Percentiles rank a stretch among this genome's conserved stretches.
Evolutionary conservation across 2,113 vertebrate species (phyloP).

Genomic region (Hydrochoerus hydrochaeris): DNA sequence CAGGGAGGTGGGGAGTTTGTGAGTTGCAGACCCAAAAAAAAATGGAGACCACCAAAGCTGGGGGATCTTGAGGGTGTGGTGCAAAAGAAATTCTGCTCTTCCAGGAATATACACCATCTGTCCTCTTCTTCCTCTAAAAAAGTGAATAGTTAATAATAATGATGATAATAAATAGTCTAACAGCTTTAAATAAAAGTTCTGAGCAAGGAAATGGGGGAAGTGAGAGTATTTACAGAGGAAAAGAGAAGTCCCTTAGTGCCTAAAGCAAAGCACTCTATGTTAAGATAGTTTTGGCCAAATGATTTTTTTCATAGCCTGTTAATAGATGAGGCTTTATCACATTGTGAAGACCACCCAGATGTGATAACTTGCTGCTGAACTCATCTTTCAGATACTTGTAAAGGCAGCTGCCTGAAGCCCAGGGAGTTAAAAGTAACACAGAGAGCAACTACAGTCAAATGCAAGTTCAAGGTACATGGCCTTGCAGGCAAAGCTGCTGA

Average conservation of each 20-base stretch:
- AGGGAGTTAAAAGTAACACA: constrained; percentile 47
- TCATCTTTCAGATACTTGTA: background rate
- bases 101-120: background rate
- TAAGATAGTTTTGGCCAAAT: constrained; percentile 51
- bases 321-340: constrained; percentile 29
- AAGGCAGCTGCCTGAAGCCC: constrained; percentile 52
- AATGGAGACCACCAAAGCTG: background rate
- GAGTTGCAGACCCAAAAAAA: background rate
- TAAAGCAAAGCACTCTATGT: constrained; percentile 7
- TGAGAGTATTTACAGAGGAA: background rate
- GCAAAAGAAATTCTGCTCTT: background rate
- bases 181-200: background rate
- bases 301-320: constrained; percentile 56
- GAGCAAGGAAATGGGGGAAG: background rate
- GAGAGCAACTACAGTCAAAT: background rate
- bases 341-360: constrained; percentile 61
- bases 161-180: background rate
- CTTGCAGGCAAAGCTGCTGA: background rate
- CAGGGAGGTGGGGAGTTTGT: background rate
- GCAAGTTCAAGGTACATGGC: constrained; percentile 12
- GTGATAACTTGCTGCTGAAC: constrained; percentile 24
- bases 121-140: background rate
- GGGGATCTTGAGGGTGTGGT: background rate
- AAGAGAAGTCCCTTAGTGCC: background rate
- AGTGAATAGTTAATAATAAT: background rate